Evolutionary conservation across 2,113 vertebrate genomes (phyloP).

Genomic region (Sitta europaea): DNA sequence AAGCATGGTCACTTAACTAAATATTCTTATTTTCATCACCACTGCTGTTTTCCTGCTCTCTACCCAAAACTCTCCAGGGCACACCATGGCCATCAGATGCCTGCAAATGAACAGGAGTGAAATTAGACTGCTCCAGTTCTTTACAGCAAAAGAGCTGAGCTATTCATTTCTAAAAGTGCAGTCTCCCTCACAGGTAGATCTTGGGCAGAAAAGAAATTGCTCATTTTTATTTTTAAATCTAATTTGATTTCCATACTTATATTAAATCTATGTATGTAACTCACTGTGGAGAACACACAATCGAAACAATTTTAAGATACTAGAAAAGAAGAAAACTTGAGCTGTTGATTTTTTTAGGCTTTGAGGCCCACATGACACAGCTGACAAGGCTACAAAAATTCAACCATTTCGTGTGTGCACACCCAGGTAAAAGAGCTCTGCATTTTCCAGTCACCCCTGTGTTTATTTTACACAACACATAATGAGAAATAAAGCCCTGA

Average conservation of each 20-base stretch:
- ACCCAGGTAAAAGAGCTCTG: neutral
- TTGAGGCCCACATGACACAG: rapidly evolving
- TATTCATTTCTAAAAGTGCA: neutral
- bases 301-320: neutral
- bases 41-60: neutral
- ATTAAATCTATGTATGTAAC: neutral
- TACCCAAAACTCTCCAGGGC: neutral
- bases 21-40: neutral
- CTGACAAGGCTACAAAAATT: neutral
- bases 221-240: neutral
- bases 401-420: neutral
- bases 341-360: neutral
- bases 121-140: neutral
- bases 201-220: neutral
- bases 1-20: neutral
- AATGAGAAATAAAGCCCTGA: neutral
- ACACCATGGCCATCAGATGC: neutral
- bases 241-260: neutral
- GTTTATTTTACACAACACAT: neutral
- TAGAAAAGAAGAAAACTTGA: neutral
- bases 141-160: neutral
- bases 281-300: neutral
- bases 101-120: neutral
- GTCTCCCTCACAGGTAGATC: neutral
- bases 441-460: neutral